A percentile compares a stretch with the other conserved stretches of the same genome.
These are phyloP conservation scores for Drosophila subsilvestris DNA, from an alignment of 2,888 invertebrate genomes.

Conservation along the genomic window DNA sequence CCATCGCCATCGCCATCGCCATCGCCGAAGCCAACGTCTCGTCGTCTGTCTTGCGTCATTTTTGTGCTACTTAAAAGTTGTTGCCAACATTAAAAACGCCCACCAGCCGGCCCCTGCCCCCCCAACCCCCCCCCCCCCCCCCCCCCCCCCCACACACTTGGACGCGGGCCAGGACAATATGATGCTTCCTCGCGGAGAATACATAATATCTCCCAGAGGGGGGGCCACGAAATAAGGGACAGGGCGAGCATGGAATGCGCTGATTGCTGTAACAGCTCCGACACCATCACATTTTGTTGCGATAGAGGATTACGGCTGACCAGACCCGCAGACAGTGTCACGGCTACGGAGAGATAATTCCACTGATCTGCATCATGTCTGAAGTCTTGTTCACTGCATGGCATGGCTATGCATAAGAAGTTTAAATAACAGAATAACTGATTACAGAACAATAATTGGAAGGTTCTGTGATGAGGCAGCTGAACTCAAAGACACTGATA, in stretches of 20 bases:
- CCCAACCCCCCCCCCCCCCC: no score
- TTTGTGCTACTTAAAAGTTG: slow-evolving; percentile 76
- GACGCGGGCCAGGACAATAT: slow-evolving; percentile 37
- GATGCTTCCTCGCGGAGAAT: slow-evolving; percentile 50
- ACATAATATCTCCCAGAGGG: slow-evolving; percentile 22
- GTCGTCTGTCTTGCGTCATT: slow-evolving; percentile 53
- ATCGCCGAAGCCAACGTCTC: slow-evolving; percentile 16
- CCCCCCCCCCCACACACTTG: slow-evolving; percentile 15
- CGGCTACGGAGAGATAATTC: no score
- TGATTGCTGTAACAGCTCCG: no score
- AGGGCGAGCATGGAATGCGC: not conserved
- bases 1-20: slow-evolving; percentile 4
- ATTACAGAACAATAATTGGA: no score
- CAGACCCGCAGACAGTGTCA: no score
- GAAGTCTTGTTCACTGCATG: no score
- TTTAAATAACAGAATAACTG: no score
- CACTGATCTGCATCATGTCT: no score
- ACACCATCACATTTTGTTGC: not conserved
- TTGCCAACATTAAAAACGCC: slow-evolving; percentile 61
- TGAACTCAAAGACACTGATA: no score
- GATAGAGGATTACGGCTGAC: not conserved
- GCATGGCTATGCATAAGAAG: no score
- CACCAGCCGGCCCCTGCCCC: slow-evolving; percentile 24
- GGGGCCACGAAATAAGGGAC: not conserved
- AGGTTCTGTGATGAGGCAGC: no score